Evolutionary conservation across 2,888 invertebrate genomes (phyloP).

Genomic region (Heliconius ismenius): DNA sequence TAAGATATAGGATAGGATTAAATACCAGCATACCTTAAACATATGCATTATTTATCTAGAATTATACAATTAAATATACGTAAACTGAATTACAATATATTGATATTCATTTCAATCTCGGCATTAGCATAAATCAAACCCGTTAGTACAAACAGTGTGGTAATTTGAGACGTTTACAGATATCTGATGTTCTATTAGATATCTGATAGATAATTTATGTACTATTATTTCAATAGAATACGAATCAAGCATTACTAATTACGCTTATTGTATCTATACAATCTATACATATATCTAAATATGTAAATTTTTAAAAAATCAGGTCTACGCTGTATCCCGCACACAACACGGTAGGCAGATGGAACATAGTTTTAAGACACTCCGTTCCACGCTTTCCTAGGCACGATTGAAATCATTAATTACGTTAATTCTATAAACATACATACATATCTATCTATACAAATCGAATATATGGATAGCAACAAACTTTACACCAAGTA

Average conservation of each 20-base stretch:
- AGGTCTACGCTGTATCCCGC: too few species aligned
- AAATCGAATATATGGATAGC: neutral
- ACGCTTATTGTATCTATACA: neutral
- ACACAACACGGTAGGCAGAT: too few species aligned
- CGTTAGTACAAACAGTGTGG: conserved; percentile 25
- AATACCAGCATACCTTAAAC: neutral
- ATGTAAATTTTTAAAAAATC: too few species aligned
- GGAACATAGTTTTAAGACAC: too few species aligned
- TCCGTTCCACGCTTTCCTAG: too few species aligned
- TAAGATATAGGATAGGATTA: too few species aligned
- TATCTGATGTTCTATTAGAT: conserved; percentile 17
- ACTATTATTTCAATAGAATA: conserved; percentile 2
- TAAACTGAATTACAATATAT: conserved; percentile 33
- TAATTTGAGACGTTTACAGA: conserved; percentile 23
- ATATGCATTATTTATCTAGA: conserved; percentile 8
- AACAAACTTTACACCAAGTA: conserved; percentile 11
- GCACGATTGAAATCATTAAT: neutral
- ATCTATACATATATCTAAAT: too few species aligned
- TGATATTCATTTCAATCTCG: conserved; percentile 27
- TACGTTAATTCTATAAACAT: neutral
- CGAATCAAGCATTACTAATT: neutral
- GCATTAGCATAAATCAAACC: conserved; percentile 35
- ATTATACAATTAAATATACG: conserved; percentile 31
- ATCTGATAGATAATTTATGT: conserved; percentile 22
- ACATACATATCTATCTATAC: neutral